Evolutionary conservation across 2,113 vertebrate species (phyloP).

Genomic region (Hypocryptadius cinnamomeus): DNA sequence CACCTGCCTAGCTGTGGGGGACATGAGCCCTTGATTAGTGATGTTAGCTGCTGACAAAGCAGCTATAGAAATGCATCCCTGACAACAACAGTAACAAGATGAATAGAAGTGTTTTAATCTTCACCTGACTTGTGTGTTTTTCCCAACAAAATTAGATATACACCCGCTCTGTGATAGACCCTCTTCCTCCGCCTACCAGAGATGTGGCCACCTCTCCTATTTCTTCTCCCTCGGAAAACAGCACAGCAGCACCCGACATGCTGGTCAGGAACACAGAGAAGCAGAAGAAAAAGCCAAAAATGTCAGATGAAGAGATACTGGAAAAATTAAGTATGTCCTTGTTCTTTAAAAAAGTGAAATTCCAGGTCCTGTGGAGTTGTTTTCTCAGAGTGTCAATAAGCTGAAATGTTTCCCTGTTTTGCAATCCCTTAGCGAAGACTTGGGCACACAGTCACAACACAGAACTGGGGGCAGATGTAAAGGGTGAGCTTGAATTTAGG

Average conservation of each 20-base stretch:
- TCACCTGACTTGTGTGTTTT: background rate
- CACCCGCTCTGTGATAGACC: slow-evolving; percentile 93
- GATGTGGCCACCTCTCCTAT: slow-evolving; percentile 89
- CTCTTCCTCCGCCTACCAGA: slow-evolving; percentile 82
- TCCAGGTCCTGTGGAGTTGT: background rate
- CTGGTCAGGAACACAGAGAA: slow-evolving; percentile 81
- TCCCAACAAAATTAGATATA: slow-evolving; percentile 78
- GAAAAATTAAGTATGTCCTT: slow-evolving; percentile 88
- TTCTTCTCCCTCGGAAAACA: slow-evolving; percentile 72
- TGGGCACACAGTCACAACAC: background rate
- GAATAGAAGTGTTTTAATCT: background rate
- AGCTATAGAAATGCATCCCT: background rate
- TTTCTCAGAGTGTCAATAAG: background rate
- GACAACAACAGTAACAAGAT: background rate
- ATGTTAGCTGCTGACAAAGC: background rate
- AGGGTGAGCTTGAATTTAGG: background rate
- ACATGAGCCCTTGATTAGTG: background rate
- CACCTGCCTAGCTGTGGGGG: background rate
- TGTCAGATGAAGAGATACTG: slow-evolving; percentile 96
- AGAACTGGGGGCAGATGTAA: background rate
- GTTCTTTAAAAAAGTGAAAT: background rate
- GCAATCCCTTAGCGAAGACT: background rate
- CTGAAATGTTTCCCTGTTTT: background rate
- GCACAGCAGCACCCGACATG: slow-evolving; percentile 66
- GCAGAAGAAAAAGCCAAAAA: slow-evolving; percentile 93